phyloP scores from a whole-genome alignment of 2,888 invertebrate species.

The Tricholauxania praeusta region DNA sequence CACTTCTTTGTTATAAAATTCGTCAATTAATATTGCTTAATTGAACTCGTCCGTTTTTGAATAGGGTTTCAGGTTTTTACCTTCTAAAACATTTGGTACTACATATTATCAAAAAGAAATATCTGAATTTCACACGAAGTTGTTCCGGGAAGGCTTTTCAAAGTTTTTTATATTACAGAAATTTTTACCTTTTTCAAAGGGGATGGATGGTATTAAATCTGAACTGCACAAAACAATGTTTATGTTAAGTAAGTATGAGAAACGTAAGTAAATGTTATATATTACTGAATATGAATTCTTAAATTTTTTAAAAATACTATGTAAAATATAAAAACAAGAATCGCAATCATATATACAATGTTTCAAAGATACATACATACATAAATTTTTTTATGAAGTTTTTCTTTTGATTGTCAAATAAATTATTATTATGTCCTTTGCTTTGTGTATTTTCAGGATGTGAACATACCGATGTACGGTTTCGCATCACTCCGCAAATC shows the following conservation, averaged over 20 bases:
- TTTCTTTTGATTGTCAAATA: slow-evolving; percentile 8
- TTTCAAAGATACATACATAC: not conserved
- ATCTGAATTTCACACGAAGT: too few relatives aligned
- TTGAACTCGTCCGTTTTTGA: too few relatives aligned
- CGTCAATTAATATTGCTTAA: too few relatives aligned
- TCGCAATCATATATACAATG: slow-evolving; percentile 21
- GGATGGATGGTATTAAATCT: too few relatives aligned
- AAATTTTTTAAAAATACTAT: not conserved
- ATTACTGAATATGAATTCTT: not conserved
- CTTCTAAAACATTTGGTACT: too few relatives aligned
- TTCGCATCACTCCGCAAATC: slow-evolving; percentile 17
- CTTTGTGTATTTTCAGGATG: slow-evolving; percentile 37
- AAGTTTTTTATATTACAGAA: slow-evolving; percentile 23
- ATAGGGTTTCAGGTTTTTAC: too few relatives aligned
- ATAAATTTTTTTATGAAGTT: slow-evolving; percentile 14
- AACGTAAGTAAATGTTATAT: not conserved
- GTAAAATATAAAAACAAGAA: slow-evolving; percentile 14
- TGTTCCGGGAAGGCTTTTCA: not conserved
- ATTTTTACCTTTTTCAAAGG: not conserved
- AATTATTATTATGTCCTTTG: not conserved
- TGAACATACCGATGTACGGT: slow-evolving; percentile 23
- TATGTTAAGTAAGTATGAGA: not conserved
- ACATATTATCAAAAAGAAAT: too few relatives aligned
- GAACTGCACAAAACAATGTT: not conserved
- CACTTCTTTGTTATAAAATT: too few relatives aligned